Percentiles rank a stretch among this genome's conserved stretches.
Conservation (phyloP, 1,140 invertebrate species). For the Pseudachorutes palmiensis region DNA sequence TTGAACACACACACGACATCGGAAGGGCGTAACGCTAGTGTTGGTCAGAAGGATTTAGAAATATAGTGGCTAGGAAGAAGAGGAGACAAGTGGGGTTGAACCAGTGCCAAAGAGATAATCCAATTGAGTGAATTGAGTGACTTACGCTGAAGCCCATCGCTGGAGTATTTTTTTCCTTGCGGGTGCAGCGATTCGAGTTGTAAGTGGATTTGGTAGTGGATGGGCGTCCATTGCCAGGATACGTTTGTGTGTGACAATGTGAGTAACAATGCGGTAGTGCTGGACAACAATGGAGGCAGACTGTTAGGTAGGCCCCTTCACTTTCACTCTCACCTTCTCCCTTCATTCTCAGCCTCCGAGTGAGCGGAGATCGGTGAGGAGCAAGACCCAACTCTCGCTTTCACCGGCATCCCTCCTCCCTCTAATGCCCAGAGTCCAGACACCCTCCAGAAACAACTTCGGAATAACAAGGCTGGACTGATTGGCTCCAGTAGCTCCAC, state of each 20-base stretch:
- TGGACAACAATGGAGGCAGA: background rate
- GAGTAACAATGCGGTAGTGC: background rate
- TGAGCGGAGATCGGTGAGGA: background rate
- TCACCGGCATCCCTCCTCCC: background rate
- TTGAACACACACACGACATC: background rate
- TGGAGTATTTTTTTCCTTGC: conserved; percentile 15
- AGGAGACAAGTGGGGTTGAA: background rate
- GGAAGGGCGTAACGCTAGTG: no score
- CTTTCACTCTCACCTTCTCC: conserved; percentile 7
- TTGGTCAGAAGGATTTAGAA: no score
- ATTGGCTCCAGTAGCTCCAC: background rate
- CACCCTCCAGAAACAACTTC: background rate
- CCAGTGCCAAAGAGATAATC: background rate
- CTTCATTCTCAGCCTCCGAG: conserved; percentile 2
- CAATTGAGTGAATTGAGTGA: conserved; percentile 10
- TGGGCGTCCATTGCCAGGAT: background rate
- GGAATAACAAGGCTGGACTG: background rate
- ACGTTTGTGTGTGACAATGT: background rate
- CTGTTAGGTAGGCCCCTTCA: background rate
- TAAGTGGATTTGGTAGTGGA: conserved; percentile 4
- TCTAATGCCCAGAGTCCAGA: background rate
- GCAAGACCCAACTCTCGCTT: background rate
- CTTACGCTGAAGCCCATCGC: conserved; percentile 37
- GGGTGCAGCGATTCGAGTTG: background rate
- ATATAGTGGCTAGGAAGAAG: no score